phyloP scores from a whole-genome alignment of 2,888 invertebrate species.

The Diarsia mendica region DNA sequence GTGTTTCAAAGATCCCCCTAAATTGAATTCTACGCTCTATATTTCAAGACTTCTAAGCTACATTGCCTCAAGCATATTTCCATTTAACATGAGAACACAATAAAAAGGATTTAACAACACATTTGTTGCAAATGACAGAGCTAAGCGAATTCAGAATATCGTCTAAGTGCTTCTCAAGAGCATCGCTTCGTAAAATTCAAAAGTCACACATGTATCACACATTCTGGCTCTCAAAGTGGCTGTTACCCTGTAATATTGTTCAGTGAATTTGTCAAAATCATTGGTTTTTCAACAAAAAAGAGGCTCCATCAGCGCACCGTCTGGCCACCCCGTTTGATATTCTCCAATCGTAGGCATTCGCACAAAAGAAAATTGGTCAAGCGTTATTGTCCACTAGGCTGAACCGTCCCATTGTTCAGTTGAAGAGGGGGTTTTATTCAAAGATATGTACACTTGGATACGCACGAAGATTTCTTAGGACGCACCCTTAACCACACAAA shows the following conservation, averaged over 20 bases:
- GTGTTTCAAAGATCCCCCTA: not conserved
- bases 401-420: slow-evolving; percentile 86
- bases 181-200: slow-evolving; percentile 42
- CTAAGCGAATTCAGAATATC: slow-evolving; percentile 45
- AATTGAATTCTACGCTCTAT: not conserved
- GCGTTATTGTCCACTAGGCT: slow-evolving; percentile 88
- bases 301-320: slow-evolving; percentile 83
- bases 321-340: slow-evolving; percentile 84
- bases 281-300: slow-evolving; percentile 81
- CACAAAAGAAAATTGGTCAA: slow-evolving; percentile 90
- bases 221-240: slow-evolving; percentile 55
- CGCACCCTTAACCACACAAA: slow-evolving; percentile 75
- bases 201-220: slow-evolving; percentile 51
- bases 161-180: slow-evolving; percentile 14
- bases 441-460: slow-evolving; percentile 83
- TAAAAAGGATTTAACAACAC: slow-evolving; percentile 22
- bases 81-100: slow-evolving; percentile 25
- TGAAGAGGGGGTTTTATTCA: slow-evolving; percentile 83
- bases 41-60: not conserved
- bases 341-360: slow-evolving; percentile 85
- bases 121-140: slow-evolving; percentile 31
- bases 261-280: slow-evolving; percentile 84
- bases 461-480: slow-evolving; percentile 77
- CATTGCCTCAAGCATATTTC: not conserved
- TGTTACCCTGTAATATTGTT: slow-evolving; percentile 69